These are phyloP conservation scores for Operophtera brumata DNA, from an alignment of 2,888 invertebrate genomes.

Conservation along the genomic window DNA sequence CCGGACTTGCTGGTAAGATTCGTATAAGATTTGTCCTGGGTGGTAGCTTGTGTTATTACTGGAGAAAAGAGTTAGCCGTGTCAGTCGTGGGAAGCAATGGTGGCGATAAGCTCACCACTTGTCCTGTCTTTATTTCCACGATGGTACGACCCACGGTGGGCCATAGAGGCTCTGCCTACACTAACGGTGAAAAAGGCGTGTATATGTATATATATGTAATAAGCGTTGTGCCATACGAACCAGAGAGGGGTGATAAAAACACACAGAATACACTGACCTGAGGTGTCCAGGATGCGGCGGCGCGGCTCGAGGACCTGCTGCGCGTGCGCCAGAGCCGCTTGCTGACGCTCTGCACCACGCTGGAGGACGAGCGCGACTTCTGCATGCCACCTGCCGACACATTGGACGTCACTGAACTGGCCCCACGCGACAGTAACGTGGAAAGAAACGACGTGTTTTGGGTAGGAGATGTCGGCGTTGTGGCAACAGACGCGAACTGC, in stretches of 20 bases:
- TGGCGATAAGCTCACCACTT: no score
- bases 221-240: no score
- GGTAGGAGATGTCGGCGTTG: constrained; percentile 75
- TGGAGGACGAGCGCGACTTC: constrained; percentile 94
- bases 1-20: no score
- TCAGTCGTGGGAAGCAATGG: no score
- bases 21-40: no score
- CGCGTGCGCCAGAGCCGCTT: constrained; percentile 92
- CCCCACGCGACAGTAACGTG: constrained; percentile 61
- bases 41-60: no score
- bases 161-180: no score
- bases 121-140: no score
- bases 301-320: constrained; percentile 89
- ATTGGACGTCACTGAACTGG: constrained; percentile 45
- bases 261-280: constrained; percentile 83
- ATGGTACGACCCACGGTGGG: no score
- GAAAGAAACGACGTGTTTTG: constrained; percentile 76
- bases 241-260: constrained; percentile 9
- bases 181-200: no score
- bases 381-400: constrained; percentile 87
- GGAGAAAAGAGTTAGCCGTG: no score
- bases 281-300: constrained; percentile 88
- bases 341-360: constrained; percentile 91
- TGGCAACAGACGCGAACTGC: constrained; percentile 61
- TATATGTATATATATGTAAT: no score